These are phyloP conservation scores for Andrena fulva DNA, from an alignment of 2,888 invertebrate species.

Conservation along the genomic window DNA sequence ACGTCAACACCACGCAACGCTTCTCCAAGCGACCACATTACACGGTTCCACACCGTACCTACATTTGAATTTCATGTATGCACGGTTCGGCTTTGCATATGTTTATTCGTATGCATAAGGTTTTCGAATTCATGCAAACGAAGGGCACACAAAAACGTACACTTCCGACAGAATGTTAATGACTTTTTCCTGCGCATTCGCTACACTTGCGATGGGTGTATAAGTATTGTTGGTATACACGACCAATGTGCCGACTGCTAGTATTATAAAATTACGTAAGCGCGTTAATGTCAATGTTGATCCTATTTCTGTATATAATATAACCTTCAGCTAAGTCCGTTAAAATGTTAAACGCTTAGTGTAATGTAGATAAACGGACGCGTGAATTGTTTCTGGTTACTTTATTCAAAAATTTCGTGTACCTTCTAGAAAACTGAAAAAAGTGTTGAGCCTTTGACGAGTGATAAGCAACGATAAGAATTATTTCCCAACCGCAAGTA, in stretches of 20 bases:
- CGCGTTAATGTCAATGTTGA: slow-evolving; percentile 10
- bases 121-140: background rate
- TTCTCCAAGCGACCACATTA: slow-evolving; percentile 16
- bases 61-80: background rate
- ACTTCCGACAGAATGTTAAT: background rate
- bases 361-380: background rate
- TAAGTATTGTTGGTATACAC: background rate
- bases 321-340: background rate
- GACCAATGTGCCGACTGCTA: background rate
- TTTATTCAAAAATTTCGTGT: background rate
- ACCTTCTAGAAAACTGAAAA: background rate
- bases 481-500: background rate
- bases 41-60: background rate
- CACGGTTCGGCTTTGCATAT: background rate
- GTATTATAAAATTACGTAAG: slow-evolving; percentile 1
- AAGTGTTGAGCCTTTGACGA: background rate
- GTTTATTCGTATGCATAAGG: background rate
- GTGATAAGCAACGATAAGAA: background rate
- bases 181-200: background rate
- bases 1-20: slow-evolving; percentile 42
- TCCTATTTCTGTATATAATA: slow-evolving; percentile 10
- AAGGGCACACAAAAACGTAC: background rate
- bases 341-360: background rate
- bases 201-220: background rate
- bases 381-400: background rate